A percentile compares a stretch with the other conserved stretches of the same genome.
These are phyloP conservation scores for Romanomermis culicivorax DNA, from an alignment of 2,888 invertebrate genomes.

Conservation along the genomic window DNA sequence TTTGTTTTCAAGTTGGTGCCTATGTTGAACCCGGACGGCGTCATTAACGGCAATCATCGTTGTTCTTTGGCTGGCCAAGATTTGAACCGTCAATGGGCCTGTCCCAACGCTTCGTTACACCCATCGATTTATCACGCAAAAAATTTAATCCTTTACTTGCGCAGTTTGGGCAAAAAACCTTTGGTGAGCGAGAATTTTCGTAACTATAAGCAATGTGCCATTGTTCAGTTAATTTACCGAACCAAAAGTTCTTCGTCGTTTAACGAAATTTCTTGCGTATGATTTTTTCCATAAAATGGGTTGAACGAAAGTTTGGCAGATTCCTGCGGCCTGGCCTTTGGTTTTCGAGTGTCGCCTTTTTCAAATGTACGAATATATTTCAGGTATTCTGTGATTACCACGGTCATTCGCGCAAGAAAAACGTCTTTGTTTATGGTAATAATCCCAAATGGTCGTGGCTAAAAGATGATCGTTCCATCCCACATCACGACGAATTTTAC, in stretches of 20 bases:
- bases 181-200: no score
- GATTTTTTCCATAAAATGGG: no score
- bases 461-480: constrained; percentile 15
- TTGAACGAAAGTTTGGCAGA: no score
- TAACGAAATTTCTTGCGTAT: no score
- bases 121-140: constrained; percentile 82
- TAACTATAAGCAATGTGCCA: no score
- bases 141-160: constrained; percentile 23
- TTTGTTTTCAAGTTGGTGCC: constrained; percentile 66
- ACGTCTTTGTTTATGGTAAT: constrained; percentile 88
- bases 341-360: no score
- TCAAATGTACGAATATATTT: no score
- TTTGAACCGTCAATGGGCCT: constrained; percentile 75
- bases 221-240: no score
- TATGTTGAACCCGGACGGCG: constrained; percentile 70
- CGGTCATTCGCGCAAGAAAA: constrained; percentile 80
- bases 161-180: constrained; percentile 33
- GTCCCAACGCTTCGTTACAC: constrained; percentile 70
- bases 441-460: constrained; percentile 31
- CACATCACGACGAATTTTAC: constrained; percentile 10
- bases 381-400: constrained; percentile 78
- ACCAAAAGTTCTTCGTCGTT: no score
- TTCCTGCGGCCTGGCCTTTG: no score
- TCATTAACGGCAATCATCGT: constrained; percentile 64
- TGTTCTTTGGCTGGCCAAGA: constrained; percentile 81